Percentiles rank a stretch among this genome's conserved stretches.
Conservation (phyloP, 2,888 invertebrate genomes). For the Hydroisotoma schaefferi region DNA sequence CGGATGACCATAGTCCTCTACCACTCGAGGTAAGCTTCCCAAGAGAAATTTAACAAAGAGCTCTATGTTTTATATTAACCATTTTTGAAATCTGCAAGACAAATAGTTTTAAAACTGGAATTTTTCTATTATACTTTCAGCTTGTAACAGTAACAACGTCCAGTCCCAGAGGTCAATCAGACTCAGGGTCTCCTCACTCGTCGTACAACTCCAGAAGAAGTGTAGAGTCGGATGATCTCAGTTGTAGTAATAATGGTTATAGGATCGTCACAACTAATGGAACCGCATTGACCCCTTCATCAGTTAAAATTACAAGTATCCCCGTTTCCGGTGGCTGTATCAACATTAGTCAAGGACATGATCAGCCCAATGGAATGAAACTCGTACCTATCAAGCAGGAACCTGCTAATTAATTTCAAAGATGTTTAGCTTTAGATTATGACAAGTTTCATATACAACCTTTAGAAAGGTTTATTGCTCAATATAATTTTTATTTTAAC, state of each 20-base stretch:
- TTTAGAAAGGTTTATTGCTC: too few species aligned
- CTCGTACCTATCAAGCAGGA: too few species aligned
- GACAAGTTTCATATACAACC: too few species aligned
- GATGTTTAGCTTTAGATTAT: too few species aligned
- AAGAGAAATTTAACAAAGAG: not conserved
- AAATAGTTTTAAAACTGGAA: not conserved
- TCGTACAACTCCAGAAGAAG: not conserved
- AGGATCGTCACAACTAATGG: conserved; percentile 13
- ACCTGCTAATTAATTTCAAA: too few species aligned
- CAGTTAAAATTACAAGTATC: conserved; percentile 14
- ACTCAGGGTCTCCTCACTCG: not conserved
- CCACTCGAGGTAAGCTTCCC: conserved; percentile 26
- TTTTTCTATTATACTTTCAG: conserved; percentile 11
- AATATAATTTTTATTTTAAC: too few species aligned
- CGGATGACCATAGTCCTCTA: conserved; percentile 18
- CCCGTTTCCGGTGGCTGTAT: conserved; percentile 29
- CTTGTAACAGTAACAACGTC: conserved; percentile 30
- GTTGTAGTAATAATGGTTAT: not conserved
- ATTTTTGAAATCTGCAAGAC: too few species aligned
- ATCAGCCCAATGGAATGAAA: too few species aligned
- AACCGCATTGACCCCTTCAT: conserved; percentile 2
- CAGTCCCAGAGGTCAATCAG: not conserved
- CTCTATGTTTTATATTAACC: not conserved
- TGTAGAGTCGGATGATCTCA: conserved; percentile 19
- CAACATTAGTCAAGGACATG: conserved; percentile 10